Base-by-base conservation (phyloP, 2,888 invertebrate species). In the Rhaphigaster nebulosa region DNA sequence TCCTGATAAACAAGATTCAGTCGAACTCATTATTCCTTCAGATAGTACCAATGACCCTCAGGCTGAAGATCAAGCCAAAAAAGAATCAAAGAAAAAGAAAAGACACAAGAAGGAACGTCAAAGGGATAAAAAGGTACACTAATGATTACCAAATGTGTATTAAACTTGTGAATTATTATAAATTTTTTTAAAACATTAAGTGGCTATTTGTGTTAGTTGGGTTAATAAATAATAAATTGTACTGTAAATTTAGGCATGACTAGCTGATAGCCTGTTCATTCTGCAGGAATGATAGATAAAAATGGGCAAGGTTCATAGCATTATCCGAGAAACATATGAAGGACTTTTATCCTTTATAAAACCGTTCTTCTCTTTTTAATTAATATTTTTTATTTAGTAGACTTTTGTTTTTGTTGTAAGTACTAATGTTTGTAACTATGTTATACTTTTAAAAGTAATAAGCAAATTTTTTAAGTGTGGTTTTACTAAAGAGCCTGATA, bases 11-110 rank as follows among this genome's bases (percentile, higher is more conserved):
- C 60, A 87, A 52, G 70, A 89, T 45, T 50, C 90, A 50, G 38
- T 80, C 38, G 90, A 84, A 23, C 87, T 87, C 26, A 90, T 90
- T 52, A 90, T 90, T 80, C 90, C 90, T 54, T 34, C 76, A 29
- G 87, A 91, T 87, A 90, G 54, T 65, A 54, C 65, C 12, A 84
- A 50, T 87, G 29, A 70, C 34, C 84, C 84, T 41, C 87, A 84
- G 41, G 50, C 70, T n/a, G 60, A 90, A 90, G 87, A 84, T 38
- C 70, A 89, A 65, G 87, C 41, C 60, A 91, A 91, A 87, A 90
- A 91, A 90, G 91, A 91, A n/a, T 45, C 91, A 4, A 87, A 87
- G 50, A 91, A 90, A 90, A 91, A 90, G 84, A 91, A 91, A 88
- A 91, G 52, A 65, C 84, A 50, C 89, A 91, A 91, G 65, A 91